Evolutionary conservation across 2,113 vertebrate genomes (phyloP).

Genomic region (Alosa alosa): DNA sequence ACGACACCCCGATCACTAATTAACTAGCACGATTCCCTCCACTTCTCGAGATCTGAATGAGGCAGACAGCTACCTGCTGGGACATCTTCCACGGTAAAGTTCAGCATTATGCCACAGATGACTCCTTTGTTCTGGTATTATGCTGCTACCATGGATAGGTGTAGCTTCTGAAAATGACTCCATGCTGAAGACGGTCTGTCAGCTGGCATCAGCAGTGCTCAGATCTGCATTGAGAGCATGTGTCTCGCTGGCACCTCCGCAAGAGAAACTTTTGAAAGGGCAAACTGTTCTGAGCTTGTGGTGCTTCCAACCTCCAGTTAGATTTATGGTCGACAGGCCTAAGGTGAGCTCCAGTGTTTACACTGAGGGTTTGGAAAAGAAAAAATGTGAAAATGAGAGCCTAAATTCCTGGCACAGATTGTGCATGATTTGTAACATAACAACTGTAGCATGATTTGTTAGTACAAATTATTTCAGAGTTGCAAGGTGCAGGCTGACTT

Average conservation of each 20-base stretch:
- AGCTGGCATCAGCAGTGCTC: not conserved
- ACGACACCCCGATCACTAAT: constrained; percentile 41
- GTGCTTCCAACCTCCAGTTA: not conserved
- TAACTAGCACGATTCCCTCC: not conserved
- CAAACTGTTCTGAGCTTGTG: not conserved
- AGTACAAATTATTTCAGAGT: not conserved
- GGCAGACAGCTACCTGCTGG: not conserved
- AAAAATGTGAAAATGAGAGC: no score
- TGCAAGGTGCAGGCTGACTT: no score
- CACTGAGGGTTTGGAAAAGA: no score
- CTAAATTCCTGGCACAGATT: not conserved
- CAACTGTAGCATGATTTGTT: not conserved
- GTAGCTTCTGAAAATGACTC: not conserved
- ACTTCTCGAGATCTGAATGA: not conserved
- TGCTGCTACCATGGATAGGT: not conserved
- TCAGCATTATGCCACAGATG: not conserved
- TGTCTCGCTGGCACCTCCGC: not conserved
- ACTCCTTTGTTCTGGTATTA: not conserved
- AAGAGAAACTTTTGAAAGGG: not conserved
- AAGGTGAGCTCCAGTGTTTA: no score
- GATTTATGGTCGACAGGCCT: not conserved
- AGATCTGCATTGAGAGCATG: not conserved
- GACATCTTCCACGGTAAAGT: not conserved
- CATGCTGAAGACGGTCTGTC: not conserved
- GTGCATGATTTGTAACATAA: not conserved